Base-by-base conservation (phyloP, 2,888 invertebrate species). In the Kuschelorhynchus macadamiae region DNA sequence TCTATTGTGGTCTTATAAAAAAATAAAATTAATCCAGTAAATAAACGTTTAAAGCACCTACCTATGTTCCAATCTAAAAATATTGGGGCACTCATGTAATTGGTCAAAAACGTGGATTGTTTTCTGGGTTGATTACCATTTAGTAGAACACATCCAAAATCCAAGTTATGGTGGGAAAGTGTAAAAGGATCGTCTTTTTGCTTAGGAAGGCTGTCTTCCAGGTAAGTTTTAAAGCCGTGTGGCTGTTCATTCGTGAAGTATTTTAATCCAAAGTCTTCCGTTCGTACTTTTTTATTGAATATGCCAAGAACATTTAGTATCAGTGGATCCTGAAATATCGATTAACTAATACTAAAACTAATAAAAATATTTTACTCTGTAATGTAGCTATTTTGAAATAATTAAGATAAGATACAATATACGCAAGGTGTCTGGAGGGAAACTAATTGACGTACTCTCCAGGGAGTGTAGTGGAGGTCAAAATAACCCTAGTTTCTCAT, bases 261-360 rank as follows among this genome's bases (percentile, higher is more conserved):
- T 21, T 62, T 71, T 18, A 71, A 63, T 5, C 20, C 46, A 8
- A 71, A 46, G 2, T 70, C 36, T 11, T 60, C 46, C 16, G 61
- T 14, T 9, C 52, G 8, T 1, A 25, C 12, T 50, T 60, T 30
- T 52, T 64, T 42, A 1, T 65, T 55, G 42, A 71, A 72, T 2
- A 72, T 39, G 3, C 82, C 83, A 50, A 80, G 71, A 3, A 81
- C 53, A 33, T 81, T 76, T 4, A 82, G 73, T 14, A 79, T 73
- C 25, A 82, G 64, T 1, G 83, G 83, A 30, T 72, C 71, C 83
- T 84, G 62, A 25, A 72, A 75, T 61, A 32, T 12, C n/a, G 25
- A n/a, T 50, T 39, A 65, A 33, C 39, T 47, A 52, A 21, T 1
- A 1, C 11, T 25, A 25, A 16, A 21, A 14, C 36, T n/a, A 47